phyloP scores from a whole-genome alignment of 2,797 vertebrate genomes.

The Sphenodon punctatus region DNA sequence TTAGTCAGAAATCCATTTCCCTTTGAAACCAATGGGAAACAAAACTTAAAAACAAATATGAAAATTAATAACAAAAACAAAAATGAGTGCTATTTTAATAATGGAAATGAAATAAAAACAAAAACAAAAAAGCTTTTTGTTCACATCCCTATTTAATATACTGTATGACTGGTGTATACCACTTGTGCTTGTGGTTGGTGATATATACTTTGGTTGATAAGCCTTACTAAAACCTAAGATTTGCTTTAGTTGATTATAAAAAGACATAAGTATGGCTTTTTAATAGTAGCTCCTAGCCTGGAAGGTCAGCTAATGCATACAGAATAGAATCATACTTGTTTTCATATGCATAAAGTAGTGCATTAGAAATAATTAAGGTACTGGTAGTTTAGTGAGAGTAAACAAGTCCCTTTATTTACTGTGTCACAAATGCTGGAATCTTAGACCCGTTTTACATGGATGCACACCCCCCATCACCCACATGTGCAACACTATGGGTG shows the following conservation, averaged over 20 bases:
- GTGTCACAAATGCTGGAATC: conserved; percentile 53
- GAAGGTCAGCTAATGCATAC: conserved; percentile 7
- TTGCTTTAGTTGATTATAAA: not conserved
- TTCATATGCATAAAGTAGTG: conserved; percentile 48
- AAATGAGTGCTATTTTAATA: no score
- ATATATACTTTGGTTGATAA: not conserved
- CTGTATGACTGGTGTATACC: no score
- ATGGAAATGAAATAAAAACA: no score
- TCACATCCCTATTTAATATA: no score
- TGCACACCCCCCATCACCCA: no score
- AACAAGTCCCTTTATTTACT: conserved; percentile 29
- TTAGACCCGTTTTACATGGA: no score
- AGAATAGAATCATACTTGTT: conserved; percentile 24
- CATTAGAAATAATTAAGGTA: conserved; percentile 58
- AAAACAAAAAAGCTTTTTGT: no score
- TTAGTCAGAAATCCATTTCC: no score
- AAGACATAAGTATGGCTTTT: not conserved
- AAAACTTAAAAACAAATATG: no score
- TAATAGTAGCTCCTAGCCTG: conserved; percentile 18
- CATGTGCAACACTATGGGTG: no score
- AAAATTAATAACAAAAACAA: no score
- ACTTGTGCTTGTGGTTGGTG: not conserved
- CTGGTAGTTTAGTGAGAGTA: conserved; percentile 57
- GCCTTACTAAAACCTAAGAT: not conserved
- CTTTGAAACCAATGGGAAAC: no score